Evolutionary conservation across 2,797 vertebrate genomes (phyloP).

Genomic region (Denticeps clupeoides): DNA sequence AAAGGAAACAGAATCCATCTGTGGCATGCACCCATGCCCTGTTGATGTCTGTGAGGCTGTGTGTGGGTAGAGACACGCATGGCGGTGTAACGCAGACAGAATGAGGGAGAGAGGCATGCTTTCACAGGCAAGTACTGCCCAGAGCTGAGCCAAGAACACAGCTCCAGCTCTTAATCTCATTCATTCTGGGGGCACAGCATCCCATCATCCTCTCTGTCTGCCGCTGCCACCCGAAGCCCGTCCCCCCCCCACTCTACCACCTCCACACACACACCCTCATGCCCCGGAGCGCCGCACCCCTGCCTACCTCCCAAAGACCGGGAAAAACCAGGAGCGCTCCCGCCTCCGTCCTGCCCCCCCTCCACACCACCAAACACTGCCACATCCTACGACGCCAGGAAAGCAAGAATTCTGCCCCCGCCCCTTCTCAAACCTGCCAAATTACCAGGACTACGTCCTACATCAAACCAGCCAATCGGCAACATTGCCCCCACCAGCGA

Average conservation of each 20-base stretch:
- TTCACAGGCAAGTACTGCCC: constrained; percentile 4
- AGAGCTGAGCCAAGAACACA: constrained; percentile 24
- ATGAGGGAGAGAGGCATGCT: neutral
- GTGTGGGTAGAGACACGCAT: too few species aligned
- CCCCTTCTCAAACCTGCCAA: constrained; percentile 3
- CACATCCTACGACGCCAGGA: constrained; percentile 10
- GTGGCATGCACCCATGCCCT: too few species aligned
- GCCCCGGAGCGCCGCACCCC: neutral
- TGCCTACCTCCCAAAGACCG: neutral
- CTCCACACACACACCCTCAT: too few species aligned
- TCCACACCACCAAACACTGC: neutral
- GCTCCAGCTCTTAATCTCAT: constrained; percentile 32
- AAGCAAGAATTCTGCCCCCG: constrained; percentile 9
- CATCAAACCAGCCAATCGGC: neutral
- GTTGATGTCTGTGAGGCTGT: too few species aligned
- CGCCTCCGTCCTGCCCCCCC: neutral
- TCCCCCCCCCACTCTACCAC: neutral
- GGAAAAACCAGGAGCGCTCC: neutral
- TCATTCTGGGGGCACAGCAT: constrained; percentile 24
- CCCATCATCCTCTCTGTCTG: constrained; percentile 14
- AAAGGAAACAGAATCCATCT: too few species aligned
- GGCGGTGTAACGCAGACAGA: constrained; percentile 9
- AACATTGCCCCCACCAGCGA: neutral
- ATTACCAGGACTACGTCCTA: neutral
- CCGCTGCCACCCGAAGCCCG: neutral